These are phyloP conservation scores for Myrmecophaga tridactyla DNA, from an alignment of 2,113 vertebrate genomes.

Conservation along the genomic window DNA sequence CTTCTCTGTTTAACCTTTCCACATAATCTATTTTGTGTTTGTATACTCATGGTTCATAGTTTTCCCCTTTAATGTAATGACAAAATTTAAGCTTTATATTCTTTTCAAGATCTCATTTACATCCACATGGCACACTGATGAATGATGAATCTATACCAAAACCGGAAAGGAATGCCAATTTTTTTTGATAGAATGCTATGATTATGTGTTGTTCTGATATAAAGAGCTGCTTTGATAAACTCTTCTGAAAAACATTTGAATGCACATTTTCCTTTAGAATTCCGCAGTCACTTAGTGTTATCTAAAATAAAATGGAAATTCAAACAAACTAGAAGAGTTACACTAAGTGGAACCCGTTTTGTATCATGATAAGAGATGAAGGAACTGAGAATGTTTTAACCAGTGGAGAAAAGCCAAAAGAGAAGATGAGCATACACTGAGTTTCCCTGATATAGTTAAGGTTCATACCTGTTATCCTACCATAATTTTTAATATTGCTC, in stretches of 20 bases:
- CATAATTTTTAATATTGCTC: neutral
- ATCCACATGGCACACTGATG: neutral
- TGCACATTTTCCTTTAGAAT: neutral
- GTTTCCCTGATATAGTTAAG: neutral
- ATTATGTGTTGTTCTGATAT: conserved; percentile 17
- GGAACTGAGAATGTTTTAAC: neutral
- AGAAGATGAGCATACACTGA: neutral
- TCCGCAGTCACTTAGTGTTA: neutral
- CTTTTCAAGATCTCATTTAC: neutral
- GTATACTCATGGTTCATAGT: neutral
- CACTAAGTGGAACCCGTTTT: neutral
- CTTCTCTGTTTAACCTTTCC: neutral
- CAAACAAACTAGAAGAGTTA: neutral
- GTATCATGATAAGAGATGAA: neutral
- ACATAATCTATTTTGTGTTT: neutral
- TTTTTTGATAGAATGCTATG: conserved; percentile 20
- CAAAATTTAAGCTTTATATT: neutral
- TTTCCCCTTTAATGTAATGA: neutral
- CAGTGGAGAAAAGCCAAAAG: neutral
- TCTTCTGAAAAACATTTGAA: neutral
- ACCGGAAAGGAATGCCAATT: neutral
- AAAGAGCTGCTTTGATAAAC: neutral
- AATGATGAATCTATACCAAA: conserved; percentile 27
- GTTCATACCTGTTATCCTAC: neutral
- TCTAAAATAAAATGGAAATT: neutral